phyloP scores from a whole-genome alignment of 2,888 invertebrate species.

The Liodrosophila aerea region DNA sequence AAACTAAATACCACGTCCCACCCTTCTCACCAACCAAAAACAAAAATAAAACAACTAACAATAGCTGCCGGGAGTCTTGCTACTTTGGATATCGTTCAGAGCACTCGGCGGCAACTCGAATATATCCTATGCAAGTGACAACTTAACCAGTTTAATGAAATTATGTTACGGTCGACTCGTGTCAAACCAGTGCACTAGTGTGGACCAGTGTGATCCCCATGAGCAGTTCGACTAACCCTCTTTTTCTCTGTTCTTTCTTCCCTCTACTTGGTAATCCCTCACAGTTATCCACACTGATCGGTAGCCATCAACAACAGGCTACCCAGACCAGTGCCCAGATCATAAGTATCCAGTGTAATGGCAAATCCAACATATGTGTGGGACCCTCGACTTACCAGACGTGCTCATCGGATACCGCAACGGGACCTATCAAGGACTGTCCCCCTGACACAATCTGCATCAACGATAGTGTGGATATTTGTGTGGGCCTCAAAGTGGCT shows the following conservation, averaged over 20 bases:
- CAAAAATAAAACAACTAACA: conserved; percentile 42
- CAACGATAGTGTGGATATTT: conserved; percentile 76
- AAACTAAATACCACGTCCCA: conserved; percentile 31
- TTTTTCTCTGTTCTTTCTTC: conserved; percentile 9
- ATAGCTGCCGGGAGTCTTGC: conserved; percentile 69
- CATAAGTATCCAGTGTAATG: conserved; percentile 71
- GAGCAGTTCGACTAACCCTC: conserved; percentile 23
- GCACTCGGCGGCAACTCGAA: conserved; percentile 58
- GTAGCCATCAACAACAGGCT: conserved; percentile 51
- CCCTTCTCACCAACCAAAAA: conserved; percentile 23
- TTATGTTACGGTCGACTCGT: conserved; percentile 48
- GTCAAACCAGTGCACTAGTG: conserved; percentile 47
- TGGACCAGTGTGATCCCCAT: conserved; percentile 10
- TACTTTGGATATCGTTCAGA: conserved; percentile 71
- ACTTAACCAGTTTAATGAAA: conserved; percentile 45
- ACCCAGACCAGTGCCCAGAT: conserved; percentile 38
- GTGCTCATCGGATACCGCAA: conserved; percentile 63
- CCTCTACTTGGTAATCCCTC: conserved; percentile 16
- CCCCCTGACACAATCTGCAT: conserved; percentile 72
- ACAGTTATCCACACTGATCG: conserved; percentile 72
- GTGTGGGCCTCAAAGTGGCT: conserved; percentile 65
- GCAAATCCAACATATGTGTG: conserved; percentile 75
- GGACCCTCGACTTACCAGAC: conserved; percentile 74
- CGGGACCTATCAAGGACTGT: conserved; percentile 60
- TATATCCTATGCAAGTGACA: conserved; percentile 74